These are phyloP conservation scores for Recurvirostra avosetta DNA, from an alignment of 2,113 vertebrate genomes.

Conservation along the genomic window DNA sequence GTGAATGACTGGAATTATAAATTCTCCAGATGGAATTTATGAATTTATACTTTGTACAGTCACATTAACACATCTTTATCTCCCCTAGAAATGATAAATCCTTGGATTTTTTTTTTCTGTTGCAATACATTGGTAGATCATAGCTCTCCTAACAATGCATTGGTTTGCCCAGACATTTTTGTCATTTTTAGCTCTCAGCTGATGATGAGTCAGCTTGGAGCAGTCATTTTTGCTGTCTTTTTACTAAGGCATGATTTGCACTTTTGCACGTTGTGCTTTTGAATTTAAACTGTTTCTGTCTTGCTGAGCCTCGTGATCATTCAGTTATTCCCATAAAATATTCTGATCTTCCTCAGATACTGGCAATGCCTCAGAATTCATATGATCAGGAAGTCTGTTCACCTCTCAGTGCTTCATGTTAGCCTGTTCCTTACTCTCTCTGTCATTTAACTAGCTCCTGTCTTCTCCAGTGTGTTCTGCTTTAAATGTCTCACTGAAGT, in stretches of 20 bases:
- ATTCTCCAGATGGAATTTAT: neutral
- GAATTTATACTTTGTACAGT: neutral
- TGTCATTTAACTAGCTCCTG: neutral
- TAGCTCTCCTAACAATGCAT: neutral
- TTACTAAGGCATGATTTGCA: slow-evolving; percentile 17
- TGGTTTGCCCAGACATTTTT: neutral
- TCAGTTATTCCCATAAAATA: slow-evolving; percentile 3
- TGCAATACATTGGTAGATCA: neutral
- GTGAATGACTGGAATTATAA: neutral
- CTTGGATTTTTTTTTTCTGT: neutral
- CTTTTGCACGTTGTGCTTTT: neutral
- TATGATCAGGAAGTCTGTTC: neutral
- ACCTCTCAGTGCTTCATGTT: neutral
- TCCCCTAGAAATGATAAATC: neutral
- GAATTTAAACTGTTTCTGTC: neutral
- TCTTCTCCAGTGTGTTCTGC: neutral
- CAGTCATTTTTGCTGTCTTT: slow-evolving; percentile 25
- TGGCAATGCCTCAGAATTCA: neutral
- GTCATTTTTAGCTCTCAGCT: slow-evolving; percentile 58
- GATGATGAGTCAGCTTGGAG: slow-evolving; percentile 46
- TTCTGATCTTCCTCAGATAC: neutral
- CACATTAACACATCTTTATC: neutral
- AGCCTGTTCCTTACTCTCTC: neutral
- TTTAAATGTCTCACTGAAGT: neutral
- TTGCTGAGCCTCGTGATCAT: neutral